Evolutionary conservation across 2,113 vertebrate species (phyloP).

Genomic region (Speoplatyrhinus poulsoni): DNA sequence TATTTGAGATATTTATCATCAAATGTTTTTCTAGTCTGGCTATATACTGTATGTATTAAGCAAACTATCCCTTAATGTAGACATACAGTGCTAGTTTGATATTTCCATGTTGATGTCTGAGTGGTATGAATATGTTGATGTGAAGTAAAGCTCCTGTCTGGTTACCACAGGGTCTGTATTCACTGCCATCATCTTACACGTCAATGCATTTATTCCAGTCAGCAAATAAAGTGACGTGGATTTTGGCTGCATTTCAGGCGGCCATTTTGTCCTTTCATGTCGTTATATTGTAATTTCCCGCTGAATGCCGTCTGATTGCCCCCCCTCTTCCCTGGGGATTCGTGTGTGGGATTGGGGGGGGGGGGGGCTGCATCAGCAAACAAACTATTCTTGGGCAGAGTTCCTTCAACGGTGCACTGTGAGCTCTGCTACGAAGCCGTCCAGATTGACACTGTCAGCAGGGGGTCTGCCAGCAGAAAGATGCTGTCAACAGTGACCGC

Average conservation of each 20-base stretch:
- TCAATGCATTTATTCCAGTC: conserved; percentile 31
- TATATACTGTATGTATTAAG: too few species aligned
- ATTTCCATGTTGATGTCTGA: background rate
- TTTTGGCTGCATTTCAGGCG: conserved; percentile 37
- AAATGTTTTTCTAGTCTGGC: too few species aligned
- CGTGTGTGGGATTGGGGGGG: conserved; percentile 39
- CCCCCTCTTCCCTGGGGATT: conserved; percentile 53
- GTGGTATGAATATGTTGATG: too few species aligned
- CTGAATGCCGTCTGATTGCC: conserved; percentile 46
- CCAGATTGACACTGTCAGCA: conserved; percentile 59
- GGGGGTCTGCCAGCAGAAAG: conserved; percentile 60
- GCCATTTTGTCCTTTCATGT: conserved; percentile 42
- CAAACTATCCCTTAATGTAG: too few species aligned
- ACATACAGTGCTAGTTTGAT: background rate
- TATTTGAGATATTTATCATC: too few species aligned
- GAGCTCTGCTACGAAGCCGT: conserved; percentile 57
- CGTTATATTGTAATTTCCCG: conserved; percentile 45
- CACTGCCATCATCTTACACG: background rate
- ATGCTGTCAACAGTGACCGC: conserved; percentile 71
- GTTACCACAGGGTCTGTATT: too few species aligned
- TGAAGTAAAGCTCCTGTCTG: too few species aligned
- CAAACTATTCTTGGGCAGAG: conserved; percentile 53
- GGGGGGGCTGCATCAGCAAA: conserved; percentile 49
- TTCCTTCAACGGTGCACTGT: conserved; percentile 35
- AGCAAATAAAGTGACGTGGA: conserved; percentile 39